phyloP scores from a whole-genome alignment of 64 coral and sea anemone species.

The Anthopleura sola region DNA sequence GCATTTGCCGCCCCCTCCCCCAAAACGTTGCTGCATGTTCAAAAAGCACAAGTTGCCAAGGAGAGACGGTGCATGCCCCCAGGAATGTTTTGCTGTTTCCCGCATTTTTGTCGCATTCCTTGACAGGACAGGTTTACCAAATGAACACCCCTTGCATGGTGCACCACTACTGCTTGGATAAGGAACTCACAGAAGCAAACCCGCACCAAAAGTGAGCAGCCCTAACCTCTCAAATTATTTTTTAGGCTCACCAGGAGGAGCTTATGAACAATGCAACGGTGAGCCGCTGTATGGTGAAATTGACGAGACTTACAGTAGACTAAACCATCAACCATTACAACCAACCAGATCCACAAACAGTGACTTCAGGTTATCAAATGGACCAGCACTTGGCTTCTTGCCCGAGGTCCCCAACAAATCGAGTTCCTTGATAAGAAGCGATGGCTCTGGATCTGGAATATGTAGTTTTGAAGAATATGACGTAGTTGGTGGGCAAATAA shows the following conservation, averaged over 20 bases:
- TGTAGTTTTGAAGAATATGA: not conserved
- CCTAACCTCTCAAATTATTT: not conserved
- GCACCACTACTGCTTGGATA: too few relatives aligned
- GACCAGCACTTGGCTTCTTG: not conserved
- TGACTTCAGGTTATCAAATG: not conserved
- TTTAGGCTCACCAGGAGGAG: not conserved
- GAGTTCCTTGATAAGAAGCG: not conserved
- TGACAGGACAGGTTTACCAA: too few relatives aligned
- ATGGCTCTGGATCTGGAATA: not conserved
- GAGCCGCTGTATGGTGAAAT: conserved; percentile 9
- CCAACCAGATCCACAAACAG: not conserved
- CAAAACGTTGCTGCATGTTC: too few relatives aligned
- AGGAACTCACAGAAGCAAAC: too few relatives aligned
- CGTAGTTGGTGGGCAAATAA: not conserved
- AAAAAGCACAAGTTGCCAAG: too few relatives aligned
- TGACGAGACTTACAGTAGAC: conserved; percentile 2
- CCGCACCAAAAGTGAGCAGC: too few relatives aligned
- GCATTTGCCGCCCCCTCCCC: too few relatives aligned
- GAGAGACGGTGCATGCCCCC: too few relatives aligned
- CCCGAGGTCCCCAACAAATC: not conserved
- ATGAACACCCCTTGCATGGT: not conserved
- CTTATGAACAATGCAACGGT: not conserved
- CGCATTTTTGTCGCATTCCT: too few relatives aligned
- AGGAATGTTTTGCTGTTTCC: too few relatives aligned
- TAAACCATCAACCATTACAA: not conserved